phyloP scores from a whole-genome alignment of 2,797 vertebrate species.

The Linurgus olivaceus region DNA sequence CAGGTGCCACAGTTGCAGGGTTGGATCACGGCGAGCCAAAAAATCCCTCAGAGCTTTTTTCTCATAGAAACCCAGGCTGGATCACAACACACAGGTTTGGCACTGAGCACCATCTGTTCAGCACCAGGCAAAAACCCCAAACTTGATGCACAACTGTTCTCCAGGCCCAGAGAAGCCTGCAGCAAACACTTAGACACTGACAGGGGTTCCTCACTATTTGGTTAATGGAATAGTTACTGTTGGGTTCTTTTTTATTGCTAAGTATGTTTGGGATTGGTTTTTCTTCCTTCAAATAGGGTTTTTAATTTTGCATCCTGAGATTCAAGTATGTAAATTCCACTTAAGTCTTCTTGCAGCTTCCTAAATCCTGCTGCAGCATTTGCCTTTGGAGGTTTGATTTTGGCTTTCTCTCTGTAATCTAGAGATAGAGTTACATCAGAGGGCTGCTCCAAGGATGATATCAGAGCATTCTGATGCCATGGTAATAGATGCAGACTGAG shows the following conservation, averaged over 20 bases:
- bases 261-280: neutral
- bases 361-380: neutral
- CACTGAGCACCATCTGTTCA: neutral
- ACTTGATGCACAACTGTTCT: neutral
- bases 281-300: neutral
- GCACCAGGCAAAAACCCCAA: neutral
- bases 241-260: neutral
- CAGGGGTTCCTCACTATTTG: neutral
- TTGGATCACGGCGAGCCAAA: neutral
- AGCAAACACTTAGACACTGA: neutral
- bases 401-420: neutral
- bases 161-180: neutral
- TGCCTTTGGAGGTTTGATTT: neutral
- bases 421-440: constrained; percentile 3
- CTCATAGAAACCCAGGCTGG: neutral
- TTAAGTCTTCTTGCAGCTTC: neutral
- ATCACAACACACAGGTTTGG: neutral
- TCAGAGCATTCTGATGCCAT: neutral
- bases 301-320: neutral
- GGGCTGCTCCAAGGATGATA: neutral
- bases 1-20: neutral
- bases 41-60: neutral
- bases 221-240: neutral
- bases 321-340: neutral
- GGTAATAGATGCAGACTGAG: constrained; percentile 8